Base-by-base conservation (phyloP, 2,797 vertebrate genomes). In the Spheniscus humboldti region DNA sequence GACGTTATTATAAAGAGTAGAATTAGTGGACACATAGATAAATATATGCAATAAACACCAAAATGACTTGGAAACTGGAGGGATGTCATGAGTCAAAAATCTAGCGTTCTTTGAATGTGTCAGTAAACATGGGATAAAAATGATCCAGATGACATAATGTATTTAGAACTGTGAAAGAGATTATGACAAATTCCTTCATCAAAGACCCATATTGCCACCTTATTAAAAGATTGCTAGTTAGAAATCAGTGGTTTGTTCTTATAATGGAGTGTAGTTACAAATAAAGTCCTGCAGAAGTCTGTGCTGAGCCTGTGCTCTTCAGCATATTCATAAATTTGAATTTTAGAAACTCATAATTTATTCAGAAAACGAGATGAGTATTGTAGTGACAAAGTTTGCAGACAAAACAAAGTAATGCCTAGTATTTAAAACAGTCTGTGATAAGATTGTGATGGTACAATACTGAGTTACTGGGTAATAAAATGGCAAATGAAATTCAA, bases 401-500 rank as follows among this genome's bases (percentile, higher is more conserved):
- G 94, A 85, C 74, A 82, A 90, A 91, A 80, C 56, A 91, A 88
- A 95, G 24, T 45, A 87, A 91, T 85, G 35, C 13, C 20, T 82
- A 56, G 28, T 91, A 45, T 92, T 89, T 92, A 87, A 92, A 94
- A 76, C 13, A 87, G 67, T 55, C 47, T 85, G 23, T 87, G 77
- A 87, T 93, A 77, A 92, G 66, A 89, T 79, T 85, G 47, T 71
- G 27, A 45, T 92, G 80, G 35, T 79, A 73, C 47, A 81, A 52
- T 86, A 47, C 67, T 66, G 77, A 74, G 43, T 87, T 92, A 76
- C 74, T 82, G 43, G 27, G n/a, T 91, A 89, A 94, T 96, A 95
- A 95, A 95, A 89, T 59, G 33, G 67, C 63, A 94, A 93, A 84
- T 92, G 74, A 79, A 93, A 92, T 64, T 82, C 88, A 87, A 0